A percentile compares a stretch with the other conserved stretches of the same genome.
phyloP scores from a whole-genome alignment of 2,888 invertebrate genomes.

The Harpagoxenus sublaevis region DNA sequence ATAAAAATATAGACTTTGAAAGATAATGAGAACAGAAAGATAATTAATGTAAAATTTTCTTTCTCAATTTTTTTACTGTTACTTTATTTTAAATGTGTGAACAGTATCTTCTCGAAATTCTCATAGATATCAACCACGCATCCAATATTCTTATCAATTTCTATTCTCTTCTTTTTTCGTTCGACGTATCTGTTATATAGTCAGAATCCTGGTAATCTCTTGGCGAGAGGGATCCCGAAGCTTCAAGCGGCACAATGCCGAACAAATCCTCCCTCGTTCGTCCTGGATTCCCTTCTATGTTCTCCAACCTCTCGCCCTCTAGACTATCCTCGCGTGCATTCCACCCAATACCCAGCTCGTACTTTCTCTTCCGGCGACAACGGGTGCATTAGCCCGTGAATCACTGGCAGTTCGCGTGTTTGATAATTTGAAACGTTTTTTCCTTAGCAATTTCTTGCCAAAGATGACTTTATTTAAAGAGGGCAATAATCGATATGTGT shows the following conservation, averaged over 20 bases:
- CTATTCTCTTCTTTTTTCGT: conserved; percentile 16
- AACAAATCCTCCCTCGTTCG: conserved; percentile 51
- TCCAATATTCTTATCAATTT: conserved; percentile 26
- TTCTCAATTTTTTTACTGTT: background rate
- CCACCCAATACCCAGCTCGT: background rate
- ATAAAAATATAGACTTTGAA: background rate
- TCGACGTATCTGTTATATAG: conserved; percentile 33
- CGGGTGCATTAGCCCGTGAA: conserved; percentile 17
- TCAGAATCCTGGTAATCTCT: conserved; percentile 37
- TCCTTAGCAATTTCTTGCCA: background rate
- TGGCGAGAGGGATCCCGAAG: conserved; percentile 34
- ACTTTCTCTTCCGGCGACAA: conserved; percentile 24
- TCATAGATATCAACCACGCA: background rate
- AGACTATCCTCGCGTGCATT: background rate
- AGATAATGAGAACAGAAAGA: background rate
- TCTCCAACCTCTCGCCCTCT: conserved; percentile 1
- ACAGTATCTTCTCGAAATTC: background rate
- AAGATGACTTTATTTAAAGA: background rate
- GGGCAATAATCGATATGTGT: background rate
- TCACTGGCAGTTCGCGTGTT: background rate
- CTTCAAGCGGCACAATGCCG: conserved; percentile 51
- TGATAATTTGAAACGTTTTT: background rate
- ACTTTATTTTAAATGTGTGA: background rate
- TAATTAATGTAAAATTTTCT: no score
- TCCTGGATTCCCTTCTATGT: conserved; percentile 9